Evolutionary conservation across 2,888 invertebrate genomes (phyloP), one percentile per base, ranked within the genome.

Genomic region (Crossocerus cetratus): DNA sequence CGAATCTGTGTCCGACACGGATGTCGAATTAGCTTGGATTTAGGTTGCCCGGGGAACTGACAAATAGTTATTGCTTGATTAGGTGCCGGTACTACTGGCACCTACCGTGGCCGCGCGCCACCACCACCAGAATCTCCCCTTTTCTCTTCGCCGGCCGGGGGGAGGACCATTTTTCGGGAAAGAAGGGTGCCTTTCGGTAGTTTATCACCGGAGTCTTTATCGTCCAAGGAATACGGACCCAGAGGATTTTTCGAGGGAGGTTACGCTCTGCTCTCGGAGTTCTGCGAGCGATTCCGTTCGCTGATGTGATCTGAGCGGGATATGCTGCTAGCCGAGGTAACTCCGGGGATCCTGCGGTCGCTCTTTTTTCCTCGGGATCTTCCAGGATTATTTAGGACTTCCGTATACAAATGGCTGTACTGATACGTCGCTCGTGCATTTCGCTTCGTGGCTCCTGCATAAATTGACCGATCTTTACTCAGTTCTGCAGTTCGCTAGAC

Each of bases 61-160:
- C 90, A 90, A 90, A 90, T 90, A 90, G 90, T 90, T 90, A 89
- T 89, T 90, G 89, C 90, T 90, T 89, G 90, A 90, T 90, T 89
- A 90, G 90, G 87, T 83, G 82, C 82, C 72, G 89, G 87, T 83
- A 78, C 74, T 75, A 74, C 75, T 65, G 83, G 73, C 81, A 78
- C 74, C 78, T 78, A 78, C 77, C 74, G 72, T 82, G 74, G 76
- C 79, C 77, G 54, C 54, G 58, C 55, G 54, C 59, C 59, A 65
- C 45, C 64, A 58, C 57, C 61, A 61, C 62, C 63, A 2, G 13
- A 49, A 60, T 57, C 54, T 5, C 60, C 55, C 66, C 66, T 62
- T 44, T 14, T 54, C 55, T 55, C 62, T 58, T 22, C 62, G 54
- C 56, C 65, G 61, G 65, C 65, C 18, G 54, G 62, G 42, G 44